Evolutionary conservation across 2,797 vertebrate species (phyloP).

Genomic region (Mallotus villosus): DNA sequence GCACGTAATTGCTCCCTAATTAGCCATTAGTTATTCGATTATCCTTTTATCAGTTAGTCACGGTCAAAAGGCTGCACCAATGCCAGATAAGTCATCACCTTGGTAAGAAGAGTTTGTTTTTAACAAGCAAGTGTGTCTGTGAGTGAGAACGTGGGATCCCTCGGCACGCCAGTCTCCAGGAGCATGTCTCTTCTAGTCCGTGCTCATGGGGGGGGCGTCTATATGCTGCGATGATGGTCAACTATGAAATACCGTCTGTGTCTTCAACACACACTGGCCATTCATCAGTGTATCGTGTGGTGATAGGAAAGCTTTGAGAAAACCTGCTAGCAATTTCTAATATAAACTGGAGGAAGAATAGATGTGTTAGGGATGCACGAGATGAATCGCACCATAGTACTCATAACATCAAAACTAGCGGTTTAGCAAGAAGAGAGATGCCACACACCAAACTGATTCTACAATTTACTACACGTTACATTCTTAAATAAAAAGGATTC

Average conservation of each 20-base stretch:
- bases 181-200: too few species aligned
- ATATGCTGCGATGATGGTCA: background rate
- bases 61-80: slow-evolving; percentile 70
- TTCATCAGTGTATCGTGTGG: background rate
- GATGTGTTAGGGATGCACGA: background rate
- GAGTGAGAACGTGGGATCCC: slow-evolving; percentile 3
- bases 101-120: slow-evolving; percentile 70
- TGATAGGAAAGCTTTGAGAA: too few species aligned
- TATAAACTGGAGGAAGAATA: background rate
- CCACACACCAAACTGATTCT: slow-evolving; percentile 91
- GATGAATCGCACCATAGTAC: too few species aligned
- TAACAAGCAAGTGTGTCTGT: slow-evolving; percentile 49
- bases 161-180: background rate
- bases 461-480: slow-evolving; percentile 99
- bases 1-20: slow-evolving; percentile 78
- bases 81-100: slow-evolving; percentile 73
- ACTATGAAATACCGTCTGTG: background rate
- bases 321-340: background rate
- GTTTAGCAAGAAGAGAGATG: slow-evolving; percentile 56
- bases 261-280: background rate
- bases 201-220: background rate
- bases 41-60: slow-evolving; percentile 81
- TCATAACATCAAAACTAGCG: background rate
- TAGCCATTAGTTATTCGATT: slow-evolving; percentile 82
- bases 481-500: slow-evolving; percentile 99